Base-by-base conservation (phyloP, 2,113 vertebrate genomes). In the Callocephalon fimbriatum region DNA sequence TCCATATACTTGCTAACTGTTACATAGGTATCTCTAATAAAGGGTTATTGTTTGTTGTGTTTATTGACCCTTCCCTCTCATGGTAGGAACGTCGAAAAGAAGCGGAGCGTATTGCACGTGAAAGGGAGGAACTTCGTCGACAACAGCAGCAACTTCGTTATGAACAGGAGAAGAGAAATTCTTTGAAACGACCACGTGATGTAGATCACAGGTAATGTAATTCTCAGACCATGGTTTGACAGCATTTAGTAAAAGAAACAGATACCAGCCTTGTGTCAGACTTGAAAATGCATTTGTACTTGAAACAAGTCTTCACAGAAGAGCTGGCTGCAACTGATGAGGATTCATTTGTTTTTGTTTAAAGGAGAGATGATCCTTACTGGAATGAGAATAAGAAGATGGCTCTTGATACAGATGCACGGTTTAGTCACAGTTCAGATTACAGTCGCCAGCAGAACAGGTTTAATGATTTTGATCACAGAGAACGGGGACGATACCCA, bases 131-230 rank as follows among this genome's bases (percentile, higher is more conserved):
- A 21, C 98, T 99, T 9, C 98, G 99, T 47, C 97, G 99, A 32
- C 99, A 99, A 47, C 99, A 99, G 93, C 99, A 99, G 86, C 99
- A 99, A 56, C 99, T 99, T n/a, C 99, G 99, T 3, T 99, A 99
- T 6, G 99, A 99, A 63, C 99, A 99, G 93, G 99, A 99, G 53
- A 99, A 99, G 95, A 98, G 99, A 88, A 99, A 99, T 94, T 99
- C 99, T 85, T 94, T 99, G 51, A 99, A 99, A 97, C 99, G 99
- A 38, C 99, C 99, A 11, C 98, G 99, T 16, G 99, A 99, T 56
- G 98, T 99, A 56, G 99, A 99, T 84, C 99, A 99, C 61, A 98
- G 99, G 99, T 99, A 93, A 75, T 21, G 25, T 48, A 23, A 31
- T 37, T 62, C 19, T 50, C 61, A 54, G 79, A 68, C 16, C 37